These are phyloP conservation scores for Gadus macrocephalus DNA, from an alignment of 2,113 vertebrate genomes.

Conservation along the genomic window DNA sequence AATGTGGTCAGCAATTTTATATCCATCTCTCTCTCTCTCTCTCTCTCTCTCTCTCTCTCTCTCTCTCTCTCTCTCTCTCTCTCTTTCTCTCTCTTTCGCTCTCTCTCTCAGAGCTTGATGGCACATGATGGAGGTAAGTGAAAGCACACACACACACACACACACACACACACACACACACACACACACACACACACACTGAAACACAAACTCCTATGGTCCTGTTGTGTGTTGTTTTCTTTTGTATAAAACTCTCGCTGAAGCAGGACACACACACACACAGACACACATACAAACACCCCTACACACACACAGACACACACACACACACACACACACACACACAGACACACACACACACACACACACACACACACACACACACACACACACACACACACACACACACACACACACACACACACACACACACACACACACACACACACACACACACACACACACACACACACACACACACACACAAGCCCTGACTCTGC, in stretches of 20 bases:
- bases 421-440: no score
- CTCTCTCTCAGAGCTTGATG: slow-evolving; percentile 84
- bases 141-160: slow-evolving; percentile 1
- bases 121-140: slow-evolving; percentile 83
- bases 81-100: slow-evolving; percentile 16
- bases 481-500: no score
- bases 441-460: slow-evolving; percentile 8
- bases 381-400: no score
- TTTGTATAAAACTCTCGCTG: no score
- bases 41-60: slow-evolving; percentile 5
- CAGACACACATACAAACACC: no score
- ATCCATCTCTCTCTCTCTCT: neutral
- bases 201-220: slow-evolving; percentile 48
- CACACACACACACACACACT: slow-evolving; percentile 20
- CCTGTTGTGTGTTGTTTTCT: no score
- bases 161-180: slow-evolving; percentile 9
- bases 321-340: neutral
- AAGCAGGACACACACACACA: no score
- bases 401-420: no score
- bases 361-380: slow-evolving; percentile 2
- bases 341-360: slow-evolving; percentile 2
- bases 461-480: slow-evolving; percentile 7
- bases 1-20: no score
- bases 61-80: slow-evolving; percentile 1
- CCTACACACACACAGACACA: no score